Evolutionary conservation across 2,113 vertebrate species (phyloP).

Genomic region (Ranitomeya variabilis): DNA sequence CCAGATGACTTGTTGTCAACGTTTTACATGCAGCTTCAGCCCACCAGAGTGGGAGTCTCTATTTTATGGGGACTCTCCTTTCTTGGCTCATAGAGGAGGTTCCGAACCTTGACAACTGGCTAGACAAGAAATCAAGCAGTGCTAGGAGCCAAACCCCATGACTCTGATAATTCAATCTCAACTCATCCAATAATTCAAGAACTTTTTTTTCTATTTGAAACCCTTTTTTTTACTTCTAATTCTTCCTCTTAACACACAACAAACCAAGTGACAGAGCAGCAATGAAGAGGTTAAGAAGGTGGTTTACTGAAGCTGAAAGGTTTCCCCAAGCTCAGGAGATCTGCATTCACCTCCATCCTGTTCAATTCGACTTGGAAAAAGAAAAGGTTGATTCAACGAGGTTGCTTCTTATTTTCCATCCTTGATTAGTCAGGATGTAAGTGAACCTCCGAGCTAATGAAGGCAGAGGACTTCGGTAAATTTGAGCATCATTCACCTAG

Average conservation of each 20-base stretch:
- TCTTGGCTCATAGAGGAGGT: no score
- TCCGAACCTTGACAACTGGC: no score
- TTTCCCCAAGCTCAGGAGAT: background rate
- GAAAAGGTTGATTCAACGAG: background rate
- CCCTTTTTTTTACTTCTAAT: background rate
- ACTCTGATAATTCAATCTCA: no score
- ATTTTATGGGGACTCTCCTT: no score
- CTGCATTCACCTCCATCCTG: background rate
- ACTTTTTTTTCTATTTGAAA: background rate
- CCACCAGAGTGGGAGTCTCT: no score
- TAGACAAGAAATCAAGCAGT: no score
- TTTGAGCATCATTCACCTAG: background rate
- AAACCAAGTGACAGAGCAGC: background rate
- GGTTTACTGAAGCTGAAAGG: background rate
- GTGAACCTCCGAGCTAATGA: background rate
- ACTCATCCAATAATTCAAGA: background rate
- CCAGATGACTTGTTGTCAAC: no score
- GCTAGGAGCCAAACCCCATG: no score
- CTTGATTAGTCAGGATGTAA: background rate
- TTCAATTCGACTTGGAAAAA: background rate
- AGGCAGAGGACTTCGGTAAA: background rate
- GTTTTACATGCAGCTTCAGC: no score
- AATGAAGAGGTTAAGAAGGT: background rate
- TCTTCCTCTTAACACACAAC: background rate
- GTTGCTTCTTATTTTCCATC: conserved; percentile 12